phyloP scores from a whole-genome alignment of 2,113 vertebrate species.

The Psephotus haematonotus region DNA sequence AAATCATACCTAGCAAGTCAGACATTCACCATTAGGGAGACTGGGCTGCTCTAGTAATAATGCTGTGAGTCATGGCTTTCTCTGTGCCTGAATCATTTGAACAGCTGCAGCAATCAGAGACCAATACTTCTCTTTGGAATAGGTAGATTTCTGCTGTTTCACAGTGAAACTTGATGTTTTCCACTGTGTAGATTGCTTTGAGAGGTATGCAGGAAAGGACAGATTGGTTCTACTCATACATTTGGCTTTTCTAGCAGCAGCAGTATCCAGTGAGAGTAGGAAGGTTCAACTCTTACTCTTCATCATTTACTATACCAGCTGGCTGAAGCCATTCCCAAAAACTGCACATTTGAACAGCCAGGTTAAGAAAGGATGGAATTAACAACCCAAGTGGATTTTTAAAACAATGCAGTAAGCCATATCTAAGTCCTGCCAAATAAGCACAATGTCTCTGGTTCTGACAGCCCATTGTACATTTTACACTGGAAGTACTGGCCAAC shows the following conservation, averaged over 20 bases:
- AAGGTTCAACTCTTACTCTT: not conserved
- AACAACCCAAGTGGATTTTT: not conserved
- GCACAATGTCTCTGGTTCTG: not conserved
- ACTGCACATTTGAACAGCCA: not conserved
- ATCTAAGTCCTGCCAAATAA: not conserved
- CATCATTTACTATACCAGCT: not conserved
- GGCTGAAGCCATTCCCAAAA: not conserved
- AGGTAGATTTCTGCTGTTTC: not conserved
- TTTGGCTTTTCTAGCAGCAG: not conserved
- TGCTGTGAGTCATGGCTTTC: not conserved
- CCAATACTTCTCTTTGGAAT: not conserved
- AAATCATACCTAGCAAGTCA: not conserved
- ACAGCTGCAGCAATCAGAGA: constrained; percentile 7
- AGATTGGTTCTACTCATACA: not conserved
- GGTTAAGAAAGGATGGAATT: not conserved
- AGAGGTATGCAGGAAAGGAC: not conserved
- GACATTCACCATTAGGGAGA: not conserved
- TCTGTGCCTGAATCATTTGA: constrained; percentile 5
- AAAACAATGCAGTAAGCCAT: not conserved
- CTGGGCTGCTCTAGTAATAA: not conserved
- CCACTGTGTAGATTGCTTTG: not conserved
- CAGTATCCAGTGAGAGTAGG: not conserved
- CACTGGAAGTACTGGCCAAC: not conserved
- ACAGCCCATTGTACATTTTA: not conserved
- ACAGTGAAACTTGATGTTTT: not conserved